A percentile compares a stretch with the other conserved stretches of the same genome.
phyloP scores from a whole-genome alignment of 1,140 invertebrate species.

The Lepidurus apus region DNA sequence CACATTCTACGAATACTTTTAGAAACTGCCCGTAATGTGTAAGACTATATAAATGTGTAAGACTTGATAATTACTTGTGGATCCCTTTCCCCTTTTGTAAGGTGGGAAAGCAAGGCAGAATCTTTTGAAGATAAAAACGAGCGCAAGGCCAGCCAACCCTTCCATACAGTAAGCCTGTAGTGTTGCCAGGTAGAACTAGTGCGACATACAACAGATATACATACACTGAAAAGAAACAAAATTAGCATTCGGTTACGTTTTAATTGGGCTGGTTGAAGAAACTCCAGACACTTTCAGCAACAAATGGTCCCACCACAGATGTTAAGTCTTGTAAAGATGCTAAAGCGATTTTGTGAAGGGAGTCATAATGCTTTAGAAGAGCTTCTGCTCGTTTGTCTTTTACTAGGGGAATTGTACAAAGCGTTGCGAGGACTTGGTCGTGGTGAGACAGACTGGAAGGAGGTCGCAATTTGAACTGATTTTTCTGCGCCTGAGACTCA shows the following conservation, averaged over 20 bases:
- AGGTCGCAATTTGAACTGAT: conserved; percentile 16
- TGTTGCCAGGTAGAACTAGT: not conserved
- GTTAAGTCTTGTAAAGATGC: conserved; percentile 27
- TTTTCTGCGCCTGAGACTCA: conserved; percentile 29
- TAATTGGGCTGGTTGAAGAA: conserved; percentile 27
- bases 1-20: no score
- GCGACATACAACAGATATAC: not conserved
- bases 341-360: conserved; percentile 23
- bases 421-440: not conserved
- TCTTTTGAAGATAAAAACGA: no score
- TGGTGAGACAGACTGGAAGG: not conserved
- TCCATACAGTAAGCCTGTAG: no score
- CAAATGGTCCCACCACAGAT: conserved; percentile 15
- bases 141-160: no score
- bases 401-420: conserved; percentile 26
- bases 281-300: conserved; percentile 21
- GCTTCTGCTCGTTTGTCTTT: conserved; percentile 29
- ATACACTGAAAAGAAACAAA: not conserved
- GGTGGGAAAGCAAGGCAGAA: no score
- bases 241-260: not conserved
- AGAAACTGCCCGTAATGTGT: no score
- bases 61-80: no score
- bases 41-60: no score
- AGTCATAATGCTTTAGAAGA: conserved; percentile 24
- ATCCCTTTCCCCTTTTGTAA: no score